phyloP scores from a whole-genome alignment of 1,140 invertebrate species.

The Zaprionus nigranus region DNA sequence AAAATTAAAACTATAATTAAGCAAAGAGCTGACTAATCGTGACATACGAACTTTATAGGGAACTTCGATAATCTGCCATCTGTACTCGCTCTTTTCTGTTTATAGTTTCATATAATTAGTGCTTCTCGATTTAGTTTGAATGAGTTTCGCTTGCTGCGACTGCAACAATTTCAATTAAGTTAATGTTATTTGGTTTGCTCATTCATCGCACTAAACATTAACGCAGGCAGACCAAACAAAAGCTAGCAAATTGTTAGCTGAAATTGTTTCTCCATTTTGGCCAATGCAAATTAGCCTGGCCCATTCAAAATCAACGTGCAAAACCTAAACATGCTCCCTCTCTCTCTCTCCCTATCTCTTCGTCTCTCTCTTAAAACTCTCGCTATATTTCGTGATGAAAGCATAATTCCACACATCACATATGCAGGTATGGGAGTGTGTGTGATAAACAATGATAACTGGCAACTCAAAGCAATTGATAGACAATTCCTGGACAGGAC shows the following conservation, averaged over 20 bases:
- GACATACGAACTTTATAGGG: too few relatives aligned
- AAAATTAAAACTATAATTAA: too few relatives aligned
- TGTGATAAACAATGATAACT: slow-evolving; percentile 37
- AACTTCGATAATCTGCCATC: too few relatives aligned
- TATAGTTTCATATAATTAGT: too few relatives aligned
- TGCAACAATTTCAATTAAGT: slow-evolving; percentile 42
- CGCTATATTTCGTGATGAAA: slow-evolving; percentile 4
- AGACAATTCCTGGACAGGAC: slow-evolving; percentile 17
- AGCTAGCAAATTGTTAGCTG: slow-evolving; percentile 23
- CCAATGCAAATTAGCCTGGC: slow-evolving; percentile 19
- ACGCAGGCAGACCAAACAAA: slow-evolving; percentile 24
- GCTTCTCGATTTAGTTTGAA: too few relatives aligned
- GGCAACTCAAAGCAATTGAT: slow-evolving; percentile 39
- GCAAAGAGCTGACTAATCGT: too few relatives aligned
- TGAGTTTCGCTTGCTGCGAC: too few relatives aligned
- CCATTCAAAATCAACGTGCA: slow-evolving; percentile 14
- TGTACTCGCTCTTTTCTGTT: too few relatives aligned
- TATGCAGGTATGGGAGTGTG: not conserved
- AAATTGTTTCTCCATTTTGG: slow-evolving; percentile 16
- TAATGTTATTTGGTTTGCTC: slow-evolving; percentile 35
- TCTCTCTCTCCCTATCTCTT: not conserved
- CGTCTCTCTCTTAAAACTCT: not conserved
- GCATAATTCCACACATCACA: slow-evolving; percentile 33
- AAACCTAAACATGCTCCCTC: slow-evolving; percentile 8
- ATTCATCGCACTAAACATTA: slow-evolving; percentile 18